A percentile compares a stretch with the other conserved stretches of the same genome.
Evolutionary conservation across 2,888 invertebrate genomes (phyloP).

Genomic region (Pyralis farinalis): DNA sequence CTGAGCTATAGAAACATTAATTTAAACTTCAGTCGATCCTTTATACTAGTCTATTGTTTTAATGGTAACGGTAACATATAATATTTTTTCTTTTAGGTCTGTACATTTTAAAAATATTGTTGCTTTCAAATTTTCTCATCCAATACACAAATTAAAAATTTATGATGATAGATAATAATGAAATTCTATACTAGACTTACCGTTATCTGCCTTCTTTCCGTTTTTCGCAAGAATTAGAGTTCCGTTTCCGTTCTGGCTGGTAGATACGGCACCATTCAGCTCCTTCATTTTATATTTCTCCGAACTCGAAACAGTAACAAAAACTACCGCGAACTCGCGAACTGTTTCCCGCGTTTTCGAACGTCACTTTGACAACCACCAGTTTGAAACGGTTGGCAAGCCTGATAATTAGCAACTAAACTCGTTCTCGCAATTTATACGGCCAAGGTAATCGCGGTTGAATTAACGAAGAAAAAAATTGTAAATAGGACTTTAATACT

Average conservation of each 20-base stretch:
- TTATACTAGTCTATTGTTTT: too few relatives aligned
- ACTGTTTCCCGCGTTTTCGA: constrained; percentile 56
- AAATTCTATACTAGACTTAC: constrained; percentile 54
- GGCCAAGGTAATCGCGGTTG: constrained; percentile 58
- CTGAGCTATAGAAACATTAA: too few relatives aligned
- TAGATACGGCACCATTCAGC: constrained; percentile 48
- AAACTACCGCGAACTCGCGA: constrained; percentile 20
- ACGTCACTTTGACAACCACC: constrained; percentile 69
- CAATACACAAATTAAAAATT: too few relatives aligned
- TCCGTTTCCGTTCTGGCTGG: constrained; percentile 44
- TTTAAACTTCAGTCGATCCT: too few relatives aligned
- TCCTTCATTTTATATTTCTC: constrained; percentile 57
- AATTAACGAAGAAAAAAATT: constrained; percentile 29
- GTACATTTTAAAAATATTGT: too few relatives aligned
- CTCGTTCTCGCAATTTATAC: constrained; percentile 35
- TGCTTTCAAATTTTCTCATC: too few relatives aligned
- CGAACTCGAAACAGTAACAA: constrained; percentile 18
- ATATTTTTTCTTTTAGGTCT: too few relatives aligned
- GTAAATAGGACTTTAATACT: constrained; percentile 24
- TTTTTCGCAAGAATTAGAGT: constrained; percentile 51
- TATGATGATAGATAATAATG: too few relatives aligned
- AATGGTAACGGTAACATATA: too few relatives aligned
- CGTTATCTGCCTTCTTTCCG: constrained; percentile 51
- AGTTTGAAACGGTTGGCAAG: constrained; percentile 41
- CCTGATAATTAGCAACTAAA: constrained; percentile 39